These are phyloP conservation scores for Oscarella lobularis DNA, from an alignment of 37 sponge, comb jelly and placozoan species.

Conservation along the genomic window DNA sequence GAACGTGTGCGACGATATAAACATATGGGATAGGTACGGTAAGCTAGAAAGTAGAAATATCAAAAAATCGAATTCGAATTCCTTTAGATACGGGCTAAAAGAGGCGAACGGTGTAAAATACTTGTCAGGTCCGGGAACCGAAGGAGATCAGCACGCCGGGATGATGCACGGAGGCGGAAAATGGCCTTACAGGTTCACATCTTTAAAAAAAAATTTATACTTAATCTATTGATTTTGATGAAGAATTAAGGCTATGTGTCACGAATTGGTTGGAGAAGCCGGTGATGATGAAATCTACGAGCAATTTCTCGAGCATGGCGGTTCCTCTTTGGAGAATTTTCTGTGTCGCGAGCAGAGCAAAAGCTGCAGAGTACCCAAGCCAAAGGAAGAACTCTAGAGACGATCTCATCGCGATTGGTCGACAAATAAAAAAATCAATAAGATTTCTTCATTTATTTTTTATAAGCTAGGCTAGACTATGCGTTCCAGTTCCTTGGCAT, in stretches of 20 bases:
- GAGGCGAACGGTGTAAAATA: not conserved
- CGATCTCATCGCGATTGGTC: no score
- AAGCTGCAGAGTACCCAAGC: not conserved
- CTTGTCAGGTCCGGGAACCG: not conserved
- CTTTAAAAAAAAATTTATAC: not conserved
- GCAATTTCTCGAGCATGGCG: not conserved
- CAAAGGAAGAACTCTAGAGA: not conserved
- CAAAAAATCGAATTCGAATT: no score
- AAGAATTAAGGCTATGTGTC: not conserved
- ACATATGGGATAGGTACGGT: not conserved
- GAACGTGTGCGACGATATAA: not conserved
- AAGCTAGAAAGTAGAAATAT: no score
- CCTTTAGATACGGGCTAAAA: not conserved
- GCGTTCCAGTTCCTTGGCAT: slow-evolving; percentile 80
- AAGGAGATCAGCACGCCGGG: not conserved
- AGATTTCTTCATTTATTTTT: no score
- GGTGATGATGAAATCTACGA: not conserved
- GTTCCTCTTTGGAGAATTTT: not conserved
- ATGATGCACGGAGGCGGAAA: not conserved
- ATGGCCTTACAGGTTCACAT: not conserved
- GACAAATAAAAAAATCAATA: no score
- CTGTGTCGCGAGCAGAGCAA: not conserved
- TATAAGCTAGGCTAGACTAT: no score
- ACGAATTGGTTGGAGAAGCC: not conserved
- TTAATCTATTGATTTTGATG: not conserved